Evolutionary conservation across 1,140 invertebrate species (phyloP), one percentile per base, ranked within the genome.

Genomic region (Helicoverpa zea): DNA sequence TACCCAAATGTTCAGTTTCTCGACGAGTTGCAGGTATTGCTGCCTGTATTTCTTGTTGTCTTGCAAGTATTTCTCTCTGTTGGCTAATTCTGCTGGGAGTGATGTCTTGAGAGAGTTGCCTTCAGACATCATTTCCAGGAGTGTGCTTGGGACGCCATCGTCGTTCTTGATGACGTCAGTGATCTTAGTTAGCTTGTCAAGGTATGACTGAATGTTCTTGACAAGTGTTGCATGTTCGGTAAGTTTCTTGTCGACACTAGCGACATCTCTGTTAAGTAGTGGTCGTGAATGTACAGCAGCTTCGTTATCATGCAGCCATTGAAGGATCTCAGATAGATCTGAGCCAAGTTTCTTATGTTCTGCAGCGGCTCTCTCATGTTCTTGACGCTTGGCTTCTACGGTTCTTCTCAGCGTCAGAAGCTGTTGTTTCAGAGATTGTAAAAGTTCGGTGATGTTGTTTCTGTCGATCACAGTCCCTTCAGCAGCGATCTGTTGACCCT

Each of bases 401-500:
- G 97, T 96, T 88, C 97, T 96, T 90, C 98, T 96, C 0, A 99
- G 91, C 72, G 96, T 96, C 63, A 98, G 96, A 0, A 99, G 90
- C 82, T 98, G 97, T 89, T 98, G 97, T 92, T 98, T 99, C 2
- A 99, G 86, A 0, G 97, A 97, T 87, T 99, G 98, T 14, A 99
- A 86, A 84, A 99, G 97, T 88, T 98, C 97, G 10, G 97, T 98
- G 2, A 99, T 97, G 85, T 97, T 97, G 88, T 99, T 98, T 81
- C 97, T 96, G 88, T 99, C 98, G 16, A 97, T 97, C 0, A 97
- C 97, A 12, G 98, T 97, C 52, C 98, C 98, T 94, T 99, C 98
- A 1, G 97, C 96, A 10, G 98, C 97, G 30, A 99, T 98, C 90
- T 98, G 98, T 89, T 98, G 97, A 1, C 98, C 98, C 94, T 99